These are phyloP conservation scores for Diadophis punctatus DNA, from an alignment of 2,113 vertebrate species.

Conservation along the genomic window DNA sequence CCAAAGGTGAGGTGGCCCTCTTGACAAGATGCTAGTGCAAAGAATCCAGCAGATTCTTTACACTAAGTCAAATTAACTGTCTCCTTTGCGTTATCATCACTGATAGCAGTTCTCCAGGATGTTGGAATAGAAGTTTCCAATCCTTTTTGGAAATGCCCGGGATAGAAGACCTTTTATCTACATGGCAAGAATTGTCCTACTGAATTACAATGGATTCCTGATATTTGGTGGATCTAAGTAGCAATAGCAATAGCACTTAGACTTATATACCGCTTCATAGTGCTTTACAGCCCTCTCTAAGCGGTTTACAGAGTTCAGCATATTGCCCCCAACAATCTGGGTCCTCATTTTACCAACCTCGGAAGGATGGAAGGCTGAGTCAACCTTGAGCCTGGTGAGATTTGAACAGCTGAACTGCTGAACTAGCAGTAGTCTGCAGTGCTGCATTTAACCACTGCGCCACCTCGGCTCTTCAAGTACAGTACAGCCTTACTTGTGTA, in stretches of 20 bases:
- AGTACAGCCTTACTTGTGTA: not conserved
- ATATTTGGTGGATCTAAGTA: not conserved
- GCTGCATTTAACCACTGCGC: no score
- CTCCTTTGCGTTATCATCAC: not conserved
- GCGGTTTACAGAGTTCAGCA: no score
- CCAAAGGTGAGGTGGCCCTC: constrained; percentile 73
- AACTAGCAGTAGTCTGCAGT: no score
- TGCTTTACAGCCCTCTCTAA: no score
- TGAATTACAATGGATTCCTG: not conserved
- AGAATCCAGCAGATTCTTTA: not conserved
- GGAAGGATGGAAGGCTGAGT: no score
- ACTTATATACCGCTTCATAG: no score
- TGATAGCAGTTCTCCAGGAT: not conserved
- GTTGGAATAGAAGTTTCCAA: not conserved
- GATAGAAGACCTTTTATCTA: not conserved
- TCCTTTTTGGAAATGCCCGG: not conserved
- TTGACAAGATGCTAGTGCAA: not conserved
- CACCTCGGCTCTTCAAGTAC: no score
- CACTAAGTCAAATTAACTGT: not conserved
- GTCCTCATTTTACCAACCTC: no score
- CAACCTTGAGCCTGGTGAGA: no score
- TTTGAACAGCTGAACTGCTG: no score
- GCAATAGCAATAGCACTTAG: no score
- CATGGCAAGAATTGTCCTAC: not conserved
- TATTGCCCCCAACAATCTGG: no score